phyloP scores from a whole-genome alignment of 1,140 invertebrate genomes.

The Tetragonula clypearis region DNA sequence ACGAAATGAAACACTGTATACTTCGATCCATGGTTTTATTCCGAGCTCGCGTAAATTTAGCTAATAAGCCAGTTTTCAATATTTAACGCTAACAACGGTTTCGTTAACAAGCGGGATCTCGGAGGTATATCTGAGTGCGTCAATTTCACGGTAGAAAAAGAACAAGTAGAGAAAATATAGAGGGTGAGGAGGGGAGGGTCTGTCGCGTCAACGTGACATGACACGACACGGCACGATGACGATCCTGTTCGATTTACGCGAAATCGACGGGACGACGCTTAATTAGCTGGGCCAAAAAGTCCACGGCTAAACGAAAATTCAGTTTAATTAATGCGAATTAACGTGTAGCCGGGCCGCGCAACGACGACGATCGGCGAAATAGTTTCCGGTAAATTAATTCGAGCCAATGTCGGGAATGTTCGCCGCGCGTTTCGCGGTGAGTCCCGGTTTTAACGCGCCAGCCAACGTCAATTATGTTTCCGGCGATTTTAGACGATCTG shows the following conservation, averaged over 20 bases:
- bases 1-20: no score
- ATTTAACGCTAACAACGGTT: not conserved
- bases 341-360: not conserved
- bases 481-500: not conserved
- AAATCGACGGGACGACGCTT: conserved; percentile 3
- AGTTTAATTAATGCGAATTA: conserved; percentile 44
- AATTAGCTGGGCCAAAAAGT: conserved; percentile 26
- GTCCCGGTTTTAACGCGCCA: not conserved
- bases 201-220: not conserved
- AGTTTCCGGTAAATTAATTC: conserved; percentile 42
- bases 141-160: not conserved
- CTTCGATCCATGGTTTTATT: no score
- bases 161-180: not conserved
- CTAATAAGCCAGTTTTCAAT: no score
- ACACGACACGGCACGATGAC: not conserved
- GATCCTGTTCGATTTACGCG: conserved; percentile 17
- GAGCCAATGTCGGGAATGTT: not conserved
- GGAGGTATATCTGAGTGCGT: not conserved
- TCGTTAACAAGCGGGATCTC: not conserved
- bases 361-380: conserved; percentile 22
- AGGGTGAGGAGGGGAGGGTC: no score
- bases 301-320: conserved; percentile 30
- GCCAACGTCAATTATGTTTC: conserved; percentile 13
- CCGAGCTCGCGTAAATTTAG: no score
- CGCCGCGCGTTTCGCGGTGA: not conserved